phyloP scores from a whole-genome alignment of 2,797 vertebrate genomes.

The Liasis olivaceus region DNA sequence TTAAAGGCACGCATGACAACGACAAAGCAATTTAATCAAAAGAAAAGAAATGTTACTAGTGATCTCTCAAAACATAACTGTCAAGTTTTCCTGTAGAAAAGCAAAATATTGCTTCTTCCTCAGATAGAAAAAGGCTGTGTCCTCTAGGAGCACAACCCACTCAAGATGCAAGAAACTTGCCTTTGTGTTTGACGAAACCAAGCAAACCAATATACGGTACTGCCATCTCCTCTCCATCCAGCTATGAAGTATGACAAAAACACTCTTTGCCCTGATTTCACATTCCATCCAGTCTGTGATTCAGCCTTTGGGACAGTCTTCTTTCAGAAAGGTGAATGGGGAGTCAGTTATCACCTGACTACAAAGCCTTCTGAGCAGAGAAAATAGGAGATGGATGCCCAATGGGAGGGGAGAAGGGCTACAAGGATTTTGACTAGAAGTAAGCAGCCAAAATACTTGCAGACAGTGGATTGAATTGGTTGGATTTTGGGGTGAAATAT shows the following conservation, averaged over 20 bases:
- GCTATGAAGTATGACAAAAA: neutral
- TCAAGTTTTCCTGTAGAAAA: neutral
- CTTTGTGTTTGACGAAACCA: neutral
- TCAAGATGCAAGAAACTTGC: neutral
- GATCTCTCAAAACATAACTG: neutral
- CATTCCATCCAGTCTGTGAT: neutral
- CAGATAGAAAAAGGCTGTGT: neutral
- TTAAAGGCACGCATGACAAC: neutral
- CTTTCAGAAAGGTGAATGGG: neutral
- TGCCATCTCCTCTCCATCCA: neutral
- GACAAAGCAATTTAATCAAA: neutral
- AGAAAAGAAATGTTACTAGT: neutral
- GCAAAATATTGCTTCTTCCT: neutral
- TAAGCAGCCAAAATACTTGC: neutral
- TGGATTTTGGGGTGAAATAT: neutral
- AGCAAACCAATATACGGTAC: neutral
- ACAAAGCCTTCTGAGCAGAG: neutral
- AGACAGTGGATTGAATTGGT: neutral
- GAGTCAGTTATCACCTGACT: neutral
- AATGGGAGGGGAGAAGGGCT: no score
- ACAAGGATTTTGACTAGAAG: neutral
- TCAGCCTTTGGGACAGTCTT: neutral
- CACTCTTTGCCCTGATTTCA: neutral
- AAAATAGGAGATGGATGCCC: neutral
- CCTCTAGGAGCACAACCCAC: neutral